These are phyloP conservation scores for Pampus argenteus DNA, from an alignment of 2,797 vertebrate species.

Conservation along the genomic window DNA sequence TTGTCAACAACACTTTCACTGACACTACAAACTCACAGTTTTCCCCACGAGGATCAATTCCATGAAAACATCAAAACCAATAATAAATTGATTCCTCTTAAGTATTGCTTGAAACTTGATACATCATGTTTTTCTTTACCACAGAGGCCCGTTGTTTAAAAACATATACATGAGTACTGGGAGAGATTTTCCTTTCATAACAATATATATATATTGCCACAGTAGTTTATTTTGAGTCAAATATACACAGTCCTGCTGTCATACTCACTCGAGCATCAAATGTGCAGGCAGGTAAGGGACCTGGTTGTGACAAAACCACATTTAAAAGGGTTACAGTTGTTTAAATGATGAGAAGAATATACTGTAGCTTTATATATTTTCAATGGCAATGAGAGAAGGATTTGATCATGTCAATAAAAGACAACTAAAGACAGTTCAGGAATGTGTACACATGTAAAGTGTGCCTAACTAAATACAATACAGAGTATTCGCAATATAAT, in stretches of 20 bases:
- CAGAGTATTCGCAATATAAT: slow-evolving; percentile 16
- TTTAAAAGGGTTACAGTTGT: too few species aligned
- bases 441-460: neutral
- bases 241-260: slow-evolving; percentile 11
- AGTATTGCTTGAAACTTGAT: neutral
- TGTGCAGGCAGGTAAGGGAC: too few species aligned
- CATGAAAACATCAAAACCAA: neutral
- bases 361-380: neutral
- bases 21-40: neutral
- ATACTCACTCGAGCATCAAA: neutral
- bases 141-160: slow-evolving; percentile 8
- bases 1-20: slow-evolving; percentile 18
- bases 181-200: slow-evolving; percentile 9
- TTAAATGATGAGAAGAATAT: neutral
- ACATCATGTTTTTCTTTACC: neutral
- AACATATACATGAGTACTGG: slow-evolving; percentile 17
- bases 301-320: too few species aligned
- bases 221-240: neutral
- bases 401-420: slow-evolving; percentile 20
- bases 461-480: neutral
- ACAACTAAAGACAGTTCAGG: slow-evolving; percentile 10
- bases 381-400: slow-evolving; percentile 6
- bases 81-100: neutral
- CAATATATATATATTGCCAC: neutral
- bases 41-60: slow-evolving; percentile 10